These are phyloP conservation scores for Pegoplata infirma DNA, from an alignment of 2,888 invertebrate species.

Conservation along the genomic window DNA sequence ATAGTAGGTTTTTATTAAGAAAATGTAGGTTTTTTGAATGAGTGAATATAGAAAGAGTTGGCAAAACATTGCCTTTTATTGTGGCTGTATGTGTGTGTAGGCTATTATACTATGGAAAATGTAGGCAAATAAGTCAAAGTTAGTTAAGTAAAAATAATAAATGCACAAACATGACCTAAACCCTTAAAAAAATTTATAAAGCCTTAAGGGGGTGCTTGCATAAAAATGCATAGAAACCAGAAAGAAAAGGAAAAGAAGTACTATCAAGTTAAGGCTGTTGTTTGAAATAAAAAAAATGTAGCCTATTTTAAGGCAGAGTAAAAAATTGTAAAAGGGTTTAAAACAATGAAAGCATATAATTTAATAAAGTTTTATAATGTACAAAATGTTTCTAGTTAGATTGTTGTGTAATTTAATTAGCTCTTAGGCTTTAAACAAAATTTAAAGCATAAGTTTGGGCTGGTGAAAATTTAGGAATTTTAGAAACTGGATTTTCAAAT, in stretches of 20 bases:
- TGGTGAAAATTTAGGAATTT: too few species aligned
- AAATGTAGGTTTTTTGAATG: slow-evolving; percentile 27
- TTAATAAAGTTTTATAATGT: too few species aligned
- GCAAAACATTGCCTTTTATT: neutral
- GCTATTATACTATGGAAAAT: neutral
- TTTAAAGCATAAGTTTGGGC: too few species aligned
- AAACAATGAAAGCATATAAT: too few species aligned
- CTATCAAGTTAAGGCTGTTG: neutral
- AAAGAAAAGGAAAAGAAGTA: too few species aligned
- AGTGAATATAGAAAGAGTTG: slow-evolving; percentile 14
- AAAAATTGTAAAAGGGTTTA: too few species aligned
- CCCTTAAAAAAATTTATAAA: slow-evolving; percentile 25
- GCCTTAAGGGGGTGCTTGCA: neutral
- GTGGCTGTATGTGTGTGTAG: too few species aligned
- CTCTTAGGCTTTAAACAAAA: too few species aligned
- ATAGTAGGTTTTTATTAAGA: neutral
- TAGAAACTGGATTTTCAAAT: too few species aligned
- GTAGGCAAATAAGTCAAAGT: slow-evolving; percentile 37
- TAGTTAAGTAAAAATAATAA: slow-evolving; percentile 29
- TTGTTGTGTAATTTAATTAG: too few species aligned
- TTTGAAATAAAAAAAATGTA: neutral
- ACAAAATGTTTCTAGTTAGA: too few species aligned
- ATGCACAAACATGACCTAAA: slow-evolving; percentile 50
- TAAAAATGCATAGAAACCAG: neutral
- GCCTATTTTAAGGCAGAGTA: neutral